Evolutionary conservation across 2,888 invertebrate genomes (phyloP).

Genomic region (Lapara coniferarum): DNA sequence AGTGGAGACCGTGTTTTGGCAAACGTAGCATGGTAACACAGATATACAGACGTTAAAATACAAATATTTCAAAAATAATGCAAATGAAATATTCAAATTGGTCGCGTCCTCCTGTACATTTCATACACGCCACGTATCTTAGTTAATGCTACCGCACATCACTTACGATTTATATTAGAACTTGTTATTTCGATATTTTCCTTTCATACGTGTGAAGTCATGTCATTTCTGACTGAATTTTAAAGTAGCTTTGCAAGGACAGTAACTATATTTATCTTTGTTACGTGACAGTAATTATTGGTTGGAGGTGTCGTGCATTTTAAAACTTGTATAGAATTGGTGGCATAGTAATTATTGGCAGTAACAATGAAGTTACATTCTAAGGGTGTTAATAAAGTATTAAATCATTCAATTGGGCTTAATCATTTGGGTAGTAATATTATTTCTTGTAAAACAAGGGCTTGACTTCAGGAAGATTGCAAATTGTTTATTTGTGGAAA

Average conservation of each 20-base stretch:
- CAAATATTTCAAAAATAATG: background rate
- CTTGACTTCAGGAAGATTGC: too few relatives aligned
- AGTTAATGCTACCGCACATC: slow-evolving; percentile 24
- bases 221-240: slow-evolving; percentile 27
- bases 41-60: background rate
- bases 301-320: background rate
- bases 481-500: too few relatives aligned
- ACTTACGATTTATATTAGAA: slow-evolving; percentile 28
- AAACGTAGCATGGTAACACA: too few relatives aligned
- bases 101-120: slow-evolving; percentile 12
- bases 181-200: slow-evolving; percentile 26
- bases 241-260: background rate
- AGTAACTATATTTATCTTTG: slow-evolving; percentile 6
- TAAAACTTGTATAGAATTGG: background rate
- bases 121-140: slow-evolving; percentile 18
- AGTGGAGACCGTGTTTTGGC: too few relatives aligned
- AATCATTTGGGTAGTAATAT: too few relatives aligned
- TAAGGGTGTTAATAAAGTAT: too few relatives aligned
- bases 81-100: too few relatives aligned
- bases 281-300: slow-evolving; percentile 1
- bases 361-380: too few relatives aligned
- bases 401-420: too few relatives aligned
- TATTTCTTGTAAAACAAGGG: too few relatives aligned
- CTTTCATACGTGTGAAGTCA: slow-evolving; percentile 12
- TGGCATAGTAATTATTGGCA: background rate